These are phyloP conservation scores for Acrocephalus scirpaceus DNA, from an alignment of 2,797 vertebrate genomes.

Conservation along the genomic window DNA sequence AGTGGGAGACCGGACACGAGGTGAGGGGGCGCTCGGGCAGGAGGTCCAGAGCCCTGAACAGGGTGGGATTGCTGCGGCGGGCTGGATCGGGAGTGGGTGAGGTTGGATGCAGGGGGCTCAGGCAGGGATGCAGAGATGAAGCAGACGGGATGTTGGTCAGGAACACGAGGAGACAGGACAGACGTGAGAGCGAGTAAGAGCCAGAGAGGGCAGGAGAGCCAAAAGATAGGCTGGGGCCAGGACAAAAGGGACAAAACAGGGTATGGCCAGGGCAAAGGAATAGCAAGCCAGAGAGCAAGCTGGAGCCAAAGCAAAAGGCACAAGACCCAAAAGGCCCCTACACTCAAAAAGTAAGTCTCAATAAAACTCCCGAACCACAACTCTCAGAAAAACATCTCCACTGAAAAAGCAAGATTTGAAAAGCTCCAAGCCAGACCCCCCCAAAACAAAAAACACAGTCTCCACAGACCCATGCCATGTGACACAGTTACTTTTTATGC, in stretches of 20 bases:
- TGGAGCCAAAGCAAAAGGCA: neutral
- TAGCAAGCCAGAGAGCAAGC: neutral
- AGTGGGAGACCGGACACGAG: too few relatives aligned
- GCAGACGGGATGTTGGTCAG: neutral
- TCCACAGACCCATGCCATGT: neutral
- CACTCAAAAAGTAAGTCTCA: neutral
- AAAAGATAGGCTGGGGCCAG: neutral
- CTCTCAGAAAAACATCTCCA: neutral
- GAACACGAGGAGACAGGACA: too few relatives aligned
- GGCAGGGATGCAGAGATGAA: neutral
- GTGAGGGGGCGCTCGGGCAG: too few relatives aligned
- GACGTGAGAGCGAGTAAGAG: too few relatives aligned
- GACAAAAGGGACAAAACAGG: neutral
- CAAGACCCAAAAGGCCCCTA: neutral
- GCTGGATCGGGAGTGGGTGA: neutral
- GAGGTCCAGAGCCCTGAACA: too few relatives aligned
- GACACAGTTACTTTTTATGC: rapidly evolving
- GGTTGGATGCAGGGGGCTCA: too few relatives aligned
- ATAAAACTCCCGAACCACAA: neutral
- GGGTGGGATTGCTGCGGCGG: neutral
- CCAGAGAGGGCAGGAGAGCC: neutral
- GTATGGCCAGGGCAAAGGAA: neutral
- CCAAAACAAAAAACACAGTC: neutral
- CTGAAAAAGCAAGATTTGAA: neutral
- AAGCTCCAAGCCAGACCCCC: neutral